A percentile compares a stretch with the other conserved stretches of the same genome.
Evolutionary conservation across 1,140 invertebrate species (phyloP).

Genomic region (Pogonomyrmex barbatus): DNA sequence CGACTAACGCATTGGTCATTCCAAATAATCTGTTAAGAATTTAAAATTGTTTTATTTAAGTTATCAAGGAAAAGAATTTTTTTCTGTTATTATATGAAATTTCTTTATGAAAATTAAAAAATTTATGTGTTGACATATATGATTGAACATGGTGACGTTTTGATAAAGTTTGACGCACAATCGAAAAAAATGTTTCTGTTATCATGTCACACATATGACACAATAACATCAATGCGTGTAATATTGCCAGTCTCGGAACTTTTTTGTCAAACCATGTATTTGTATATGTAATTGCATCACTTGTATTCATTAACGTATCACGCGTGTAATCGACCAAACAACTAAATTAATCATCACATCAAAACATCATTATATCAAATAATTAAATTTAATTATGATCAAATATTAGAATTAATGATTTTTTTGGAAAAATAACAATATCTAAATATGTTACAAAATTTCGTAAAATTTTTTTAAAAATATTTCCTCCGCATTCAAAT

Average conservation of each 20-base stretch:
- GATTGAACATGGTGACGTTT: too few relatives aligned
- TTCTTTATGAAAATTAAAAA: constrained; percentile 1
- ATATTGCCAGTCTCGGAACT: too few relatives aligned
- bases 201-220: too few relatives aligned
- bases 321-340: not conserved
- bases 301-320: constrained; percentile 7
- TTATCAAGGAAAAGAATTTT: not conserved
- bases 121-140: not conserved
- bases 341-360: not conserved
- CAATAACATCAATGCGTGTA: too few relatives aligned
- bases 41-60: not conserved
- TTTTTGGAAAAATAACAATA: not conserved
- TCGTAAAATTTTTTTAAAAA: not conserved
- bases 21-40: not conserved
- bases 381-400: constrained; percentile 1
- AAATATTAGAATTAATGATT: constrained; percentile 4
- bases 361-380: not conserved
- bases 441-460: not conserved
- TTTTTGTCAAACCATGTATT: too few relatives aligned
- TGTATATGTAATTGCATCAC: not conserved
- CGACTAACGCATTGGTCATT: not conserved
- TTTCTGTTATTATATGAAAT: not conserved
- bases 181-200: too few relatives aligned
- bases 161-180: too few relatives aligned
- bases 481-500: not conserved